phyloP scores from a whole-genome alignment of 2,888 invertebrate genomes.

The Philopedon plagiatum region DNA sequence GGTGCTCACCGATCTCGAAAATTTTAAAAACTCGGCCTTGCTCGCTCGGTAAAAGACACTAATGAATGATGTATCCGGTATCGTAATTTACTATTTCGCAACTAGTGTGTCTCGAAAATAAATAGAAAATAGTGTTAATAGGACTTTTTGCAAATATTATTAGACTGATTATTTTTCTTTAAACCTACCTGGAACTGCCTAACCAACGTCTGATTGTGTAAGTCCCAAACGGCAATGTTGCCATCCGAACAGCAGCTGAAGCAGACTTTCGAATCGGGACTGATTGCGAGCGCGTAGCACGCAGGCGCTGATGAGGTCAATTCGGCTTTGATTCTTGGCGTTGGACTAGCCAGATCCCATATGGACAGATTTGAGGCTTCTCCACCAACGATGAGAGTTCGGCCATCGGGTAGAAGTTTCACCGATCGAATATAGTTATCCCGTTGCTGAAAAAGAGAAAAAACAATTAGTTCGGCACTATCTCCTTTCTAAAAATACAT shows the following conservation, averaged over 20 bases:
- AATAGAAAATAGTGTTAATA: too few relatives aligned
- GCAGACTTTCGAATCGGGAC: slow-evolving; percentile 96
- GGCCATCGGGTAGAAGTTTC: slow-evolving; percentile 91
- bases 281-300: slow-evolving; percentile 97
- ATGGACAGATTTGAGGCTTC: slow-evolving; percentile 96
- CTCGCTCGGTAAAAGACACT: too few relatives aligned
- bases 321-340: slow-evolving; percentile 93
- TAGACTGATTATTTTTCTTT: neutral
- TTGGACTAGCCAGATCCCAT: slow-evolving; percentile 94
- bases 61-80: too few relatives aligned
- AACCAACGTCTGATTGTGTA: slow-evolving; percentile 92
- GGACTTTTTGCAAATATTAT: too few relatives aligned
- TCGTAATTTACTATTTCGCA: too few relatives aligned
- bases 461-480: too few relatives aligned
- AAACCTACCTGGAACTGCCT: slow-evolving; percentile 80
- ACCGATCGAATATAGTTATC: slow-evolving; percentile 97
- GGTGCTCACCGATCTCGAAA: too few relatives aligned
- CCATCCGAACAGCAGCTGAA: slow-evolving; percentile 98
- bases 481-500: too few relatives aligned
- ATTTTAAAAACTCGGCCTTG: too few relatives aligned
- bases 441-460: slow-evolving; percentile 77
- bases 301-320: slow-evolving; percentile 95
- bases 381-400: slow-evolving; percentile 95
- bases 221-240: slow-evolving; percentile 96
- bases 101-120: too few relatives aligned